Conservation (phyloP, 2,888 invertebrate species). For the Kryphioiulus occultus region DNA sequence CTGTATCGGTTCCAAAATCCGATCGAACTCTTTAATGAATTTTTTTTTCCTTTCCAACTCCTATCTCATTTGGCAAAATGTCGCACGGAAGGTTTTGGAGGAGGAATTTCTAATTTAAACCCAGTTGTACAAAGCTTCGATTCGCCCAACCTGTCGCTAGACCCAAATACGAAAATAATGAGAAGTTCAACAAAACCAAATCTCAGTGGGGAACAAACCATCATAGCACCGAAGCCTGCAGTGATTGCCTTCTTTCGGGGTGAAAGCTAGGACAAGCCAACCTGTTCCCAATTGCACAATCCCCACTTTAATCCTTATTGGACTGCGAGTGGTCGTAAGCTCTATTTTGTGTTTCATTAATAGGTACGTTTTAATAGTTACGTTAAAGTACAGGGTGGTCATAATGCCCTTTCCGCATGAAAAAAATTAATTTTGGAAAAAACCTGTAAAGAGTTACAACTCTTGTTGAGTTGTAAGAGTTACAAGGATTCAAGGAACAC, state of each 20-base stretch:
- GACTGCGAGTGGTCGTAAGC: too few relatives aligned
- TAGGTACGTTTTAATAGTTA: too few relatives aligned
- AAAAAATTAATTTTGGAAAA: too few relatives aligned
- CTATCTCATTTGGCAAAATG: neutral
- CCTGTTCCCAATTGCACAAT: too few relatives aligned
- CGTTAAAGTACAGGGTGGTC: too few relatives aligned
- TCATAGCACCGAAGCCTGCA: neutral
- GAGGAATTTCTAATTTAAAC: conserved; percentile 21
- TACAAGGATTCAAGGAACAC: too few relatives aligned
- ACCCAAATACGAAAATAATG: conserved; percentile 23
- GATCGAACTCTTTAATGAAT: conserved; percentile 20
- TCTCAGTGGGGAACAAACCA: neutral
- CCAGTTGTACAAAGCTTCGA: neutral
- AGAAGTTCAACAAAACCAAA: neutral
- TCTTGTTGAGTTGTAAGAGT: too few relatives aligned
- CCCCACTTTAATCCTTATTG: too few relatives aligned
- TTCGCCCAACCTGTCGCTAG: neutral
- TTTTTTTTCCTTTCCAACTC: neutral
- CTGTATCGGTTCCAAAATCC: neutral
- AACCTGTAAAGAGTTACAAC: too few relatives aligned
- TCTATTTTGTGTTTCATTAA: too few relatives aligned
- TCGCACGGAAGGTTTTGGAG: neutral
- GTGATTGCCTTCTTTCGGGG: neutral
- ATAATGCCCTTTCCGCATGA: too few relatives aligned
- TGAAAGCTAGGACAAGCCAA: too few relatives aligned